Evolutionary conservation across 2,113 vertebrate genomes (phyloP), one percentile per base, ranked within the genome.

Genomic region (Alaudala cheleensis): DNA sequence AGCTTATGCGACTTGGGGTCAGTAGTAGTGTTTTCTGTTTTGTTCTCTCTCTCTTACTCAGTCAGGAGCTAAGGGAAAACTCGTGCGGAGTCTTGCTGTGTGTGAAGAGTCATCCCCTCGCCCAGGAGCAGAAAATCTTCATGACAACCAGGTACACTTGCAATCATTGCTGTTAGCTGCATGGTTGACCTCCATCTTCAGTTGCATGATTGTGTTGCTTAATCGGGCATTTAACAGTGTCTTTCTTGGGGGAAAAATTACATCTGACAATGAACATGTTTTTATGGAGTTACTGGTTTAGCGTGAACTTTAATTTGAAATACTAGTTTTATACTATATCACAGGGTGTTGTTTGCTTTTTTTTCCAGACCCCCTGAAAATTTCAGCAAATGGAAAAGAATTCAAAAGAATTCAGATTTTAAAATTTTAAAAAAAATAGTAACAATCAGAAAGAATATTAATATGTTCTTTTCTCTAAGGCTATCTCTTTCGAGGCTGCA

Each of bases 31-130:
- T 93, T 61, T 37, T 91, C 86, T 73, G 81, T 78, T 93, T 93
- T 44, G 70, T 94, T 86, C 74, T 88, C 34, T 91, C 40, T 76
- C 42, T 95, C 40, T 96, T 31, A 96, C 95, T 97, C 97, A 99
- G 99, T 98, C 98, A 97, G 98, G 98, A 89, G 97, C 98, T 51
- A 99, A 99, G 97, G 98, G 98, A 40, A 99, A 99, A 98, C 98
- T 99, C 3, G 98, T 98, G 47, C 98, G 99, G 62, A 98, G 98
- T 40, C 97, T 98, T 79, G 99, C 99, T 72, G 98, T 99, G 56
- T 99, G 99, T 73, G 99, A 99, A 88, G 99, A 99, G 47, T 97
- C 98, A 29, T 96, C 96, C 22, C 96, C 97, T 86, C 97, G 97
- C 74, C 88, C 96, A 0, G 97, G 95, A 94, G 96, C 97, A 2